Percentiles rank a stretch among this genome's conserved stretches.
phyloP scores from a whole-genome alignment of 2,888 invertebrate genomes.

The Emmelina monodactyla region DNA sequence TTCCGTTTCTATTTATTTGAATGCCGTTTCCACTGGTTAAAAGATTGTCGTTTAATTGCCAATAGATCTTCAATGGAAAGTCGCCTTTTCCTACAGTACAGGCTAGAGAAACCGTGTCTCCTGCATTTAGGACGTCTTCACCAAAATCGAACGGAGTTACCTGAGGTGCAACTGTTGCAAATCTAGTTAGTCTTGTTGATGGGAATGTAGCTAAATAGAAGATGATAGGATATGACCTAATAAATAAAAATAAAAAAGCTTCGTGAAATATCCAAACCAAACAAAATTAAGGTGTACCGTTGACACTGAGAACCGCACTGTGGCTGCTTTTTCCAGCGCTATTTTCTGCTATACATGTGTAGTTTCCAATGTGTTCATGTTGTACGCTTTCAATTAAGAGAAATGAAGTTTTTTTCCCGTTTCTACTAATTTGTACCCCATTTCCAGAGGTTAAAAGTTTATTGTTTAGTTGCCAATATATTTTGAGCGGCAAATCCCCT shows the following conservation, averaged over 20 bases:
- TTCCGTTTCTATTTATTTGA: conserved; percentile 58
- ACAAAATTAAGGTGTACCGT: conserved; percentile 61
- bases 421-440: conserved; percentile 66
- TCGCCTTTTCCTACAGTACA: conserved; percentile 79
- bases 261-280: conserved; percentile 42
- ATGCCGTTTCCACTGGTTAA: conserved; percentile 59
- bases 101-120: conserved; percentile 72
- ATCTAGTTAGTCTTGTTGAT: neutral
- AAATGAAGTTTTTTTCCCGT: conserved; percentile 71
- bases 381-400: conserved; percentile 70
- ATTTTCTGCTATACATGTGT: conserved; percentile 74
- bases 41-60: conserved; percentile 68
- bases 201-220: neutral
- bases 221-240: no score
- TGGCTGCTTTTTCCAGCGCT: conserved; percentile 70
- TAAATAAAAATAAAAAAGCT: conserved; percentile 35
- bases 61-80: conserved; percentile 75
- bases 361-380: conserved; percentile 74
- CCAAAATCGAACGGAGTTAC: conserved; percentile 72
- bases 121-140: conserved; percentile 74
- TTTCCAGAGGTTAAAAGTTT: conserved; percentile 59
- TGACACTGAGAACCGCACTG: conserved; percentile 70
- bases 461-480: conserved; percentile 79
- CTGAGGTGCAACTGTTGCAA: conserved; percentile 69
- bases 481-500: conserved; percentile 75